A percentile compares a stretch with the other conserved stretches of the same genome.
Evolutionary conservation across 1,140 invertebrate species (phyloP).

Genomic region (Drosophila watanabei): DNA sequence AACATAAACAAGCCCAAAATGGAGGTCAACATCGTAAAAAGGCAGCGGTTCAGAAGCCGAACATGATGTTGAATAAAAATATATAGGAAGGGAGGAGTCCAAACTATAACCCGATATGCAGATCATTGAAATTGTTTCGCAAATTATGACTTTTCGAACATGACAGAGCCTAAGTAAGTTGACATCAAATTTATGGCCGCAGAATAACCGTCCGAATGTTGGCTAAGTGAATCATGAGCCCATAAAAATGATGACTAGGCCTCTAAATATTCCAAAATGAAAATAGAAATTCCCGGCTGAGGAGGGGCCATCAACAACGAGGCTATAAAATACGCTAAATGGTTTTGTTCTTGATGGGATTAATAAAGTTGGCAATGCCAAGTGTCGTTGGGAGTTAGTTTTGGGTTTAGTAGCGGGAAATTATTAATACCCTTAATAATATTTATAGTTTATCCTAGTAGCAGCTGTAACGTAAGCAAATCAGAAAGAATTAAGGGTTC

Average conservation of each 20-base stretch:
- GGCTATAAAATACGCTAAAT: slow-evolving; percentile 49
- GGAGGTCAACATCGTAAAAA: slow-evolving; percentile 66
- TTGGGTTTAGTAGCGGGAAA: not conserved
- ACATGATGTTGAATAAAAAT: slow-evolving; percentile 32
- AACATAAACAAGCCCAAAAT: slow-evolving; percentile 38
- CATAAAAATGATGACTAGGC: slow-evolving; percentile 68
- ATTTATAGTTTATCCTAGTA: not conserved
- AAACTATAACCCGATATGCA: slow-evolving; percentile 67
- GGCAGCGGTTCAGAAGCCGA: slow-evolving; percentile 24
- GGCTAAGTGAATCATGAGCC: slow-evolving; percentile 74
- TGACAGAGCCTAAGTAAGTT: slow-evolving; percentile 65
- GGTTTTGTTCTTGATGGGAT: slow-evolving; percentile 29
- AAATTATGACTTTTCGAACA: slow-evolving; percentile 56
- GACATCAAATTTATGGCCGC: slow-evolving; percentile 61
- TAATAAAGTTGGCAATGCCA: slow-evolving; percentile 24
- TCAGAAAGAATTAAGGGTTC: no score
- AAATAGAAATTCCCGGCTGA: slow-evolving; percentile 20
- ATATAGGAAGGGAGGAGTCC: not conserved
- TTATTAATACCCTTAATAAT: not conserved
- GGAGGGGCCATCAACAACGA: slow-evolving; percentile 32
- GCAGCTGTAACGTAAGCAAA: not conserved
- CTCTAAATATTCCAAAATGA: slow-evolving; percentile 44
- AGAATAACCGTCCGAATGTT: slow-evolving; percentile 44
- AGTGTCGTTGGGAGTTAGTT: not conserved
- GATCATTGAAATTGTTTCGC: slow-evolving; percentile 70